A percentile compares a stretch with the other conserved stretches of the same genome.
These are phyloP conservation scores for Rhynchonycteris naso DNA, from an alignment of 2,797 vertebrate species.

Conservation along the genomic window DNA sequence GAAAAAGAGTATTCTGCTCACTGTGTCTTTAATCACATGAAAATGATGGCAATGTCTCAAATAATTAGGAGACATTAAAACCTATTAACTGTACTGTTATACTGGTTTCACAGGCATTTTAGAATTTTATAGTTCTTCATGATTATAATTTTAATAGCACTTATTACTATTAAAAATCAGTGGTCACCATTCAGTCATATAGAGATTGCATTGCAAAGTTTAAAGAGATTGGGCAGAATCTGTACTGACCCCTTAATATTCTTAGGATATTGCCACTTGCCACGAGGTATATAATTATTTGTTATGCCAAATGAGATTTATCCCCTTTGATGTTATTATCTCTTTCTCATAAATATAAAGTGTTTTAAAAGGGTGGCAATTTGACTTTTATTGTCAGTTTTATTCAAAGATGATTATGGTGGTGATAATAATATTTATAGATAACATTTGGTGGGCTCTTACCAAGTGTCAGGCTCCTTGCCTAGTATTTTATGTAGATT, in stretches of 20 bases:
- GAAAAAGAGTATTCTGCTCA: neutral
- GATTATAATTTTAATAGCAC: conserved; percentile 45
- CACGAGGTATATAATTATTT: conserved; percentile 66
- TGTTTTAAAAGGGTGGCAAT: conserved; percentile 42
- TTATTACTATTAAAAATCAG: conserved; percentile 60
- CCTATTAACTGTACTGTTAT: conserved; percentile 37
- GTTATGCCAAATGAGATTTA: conserved; percentile 26
- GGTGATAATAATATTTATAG: conserved; percentile 23
- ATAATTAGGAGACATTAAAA: conserved; percentile 50
- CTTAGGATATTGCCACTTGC: conserved; percentile 41
- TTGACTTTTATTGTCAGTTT: conserved; percentile 52
- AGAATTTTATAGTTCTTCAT: conserved; percentile 53
- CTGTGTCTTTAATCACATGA: neutral
- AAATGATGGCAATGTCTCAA: conserved; percentile 47
- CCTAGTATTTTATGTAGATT: neutral
- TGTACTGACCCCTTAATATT: conserved; percentile 35
- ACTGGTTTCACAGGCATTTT: conserved; percentile 57
- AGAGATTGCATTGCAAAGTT: conserved; percentile 33
- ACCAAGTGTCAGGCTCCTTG: neutral
- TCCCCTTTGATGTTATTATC: conserved; percentile 25
- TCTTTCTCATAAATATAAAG: conserved; percentile 3
- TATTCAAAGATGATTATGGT: conserved; percentile 37
- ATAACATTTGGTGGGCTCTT: conserved; percentile 8
- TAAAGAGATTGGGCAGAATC: conserved; percentile 20
- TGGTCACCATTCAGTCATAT: conserved; percentile 37